phyloP scores from a whole-genome alignment of 2,797 vertebrate genomes.

The Remorina albescens region DNA sequence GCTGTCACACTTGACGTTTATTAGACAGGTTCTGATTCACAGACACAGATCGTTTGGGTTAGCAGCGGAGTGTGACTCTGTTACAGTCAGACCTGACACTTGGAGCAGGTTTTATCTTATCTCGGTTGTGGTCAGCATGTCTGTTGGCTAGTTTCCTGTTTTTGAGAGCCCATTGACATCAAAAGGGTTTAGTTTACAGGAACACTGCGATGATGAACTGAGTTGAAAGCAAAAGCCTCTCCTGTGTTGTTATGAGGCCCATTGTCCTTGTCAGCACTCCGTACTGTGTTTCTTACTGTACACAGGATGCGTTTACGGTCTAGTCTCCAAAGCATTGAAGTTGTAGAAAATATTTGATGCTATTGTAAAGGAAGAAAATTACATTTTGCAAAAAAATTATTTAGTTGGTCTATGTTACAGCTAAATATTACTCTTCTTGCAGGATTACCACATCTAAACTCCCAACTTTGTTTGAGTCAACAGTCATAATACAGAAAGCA shows the following conservation, averaged over 20 bases:
- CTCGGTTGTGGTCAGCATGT: conserved; percentile 73
- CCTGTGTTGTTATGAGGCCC: conserved; percentile 49
- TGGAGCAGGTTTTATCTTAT: conserved; percentile 57
- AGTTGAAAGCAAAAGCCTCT: conserved; percentile 71
- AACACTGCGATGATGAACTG: conserved; percentile 63
- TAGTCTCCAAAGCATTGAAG: conserved; percentile 33
- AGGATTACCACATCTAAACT: conserved; percentile 17
- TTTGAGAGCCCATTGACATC: conserved; percentile 71
- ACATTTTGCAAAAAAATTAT: background rate
- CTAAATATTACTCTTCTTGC: background rate
- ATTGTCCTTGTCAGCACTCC: conserved; percentile 67
- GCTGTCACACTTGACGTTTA: conserved; percentile 47
- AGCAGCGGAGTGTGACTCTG: background rate
- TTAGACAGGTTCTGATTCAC: conserved; percentile 49
- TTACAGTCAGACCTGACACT: conserved; percentile 35
- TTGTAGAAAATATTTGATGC: conserved; percentile 17
- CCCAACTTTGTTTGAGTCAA: conserved; percentile 16
- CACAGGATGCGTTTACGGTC: conserved; percentile 57
- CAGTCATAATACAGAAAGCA: conserved; percentile 14
- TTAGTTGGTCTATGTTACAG: background rate
- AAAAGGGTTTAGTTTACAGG: conserved; percentile 68
- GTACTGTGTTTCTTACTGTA: conserved; percentile 33
- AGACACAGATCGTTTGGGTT: conserved; percentile 21
- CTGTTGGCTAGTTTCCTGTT: conserved; percentile 78
- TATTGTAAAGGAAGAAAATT: background rate